These are phyloP conservation scores for Pantherophis alleghaniensis DNA, from an alignment of 2,797 vertebrate species.

Conservation along the genomic window DNA sequence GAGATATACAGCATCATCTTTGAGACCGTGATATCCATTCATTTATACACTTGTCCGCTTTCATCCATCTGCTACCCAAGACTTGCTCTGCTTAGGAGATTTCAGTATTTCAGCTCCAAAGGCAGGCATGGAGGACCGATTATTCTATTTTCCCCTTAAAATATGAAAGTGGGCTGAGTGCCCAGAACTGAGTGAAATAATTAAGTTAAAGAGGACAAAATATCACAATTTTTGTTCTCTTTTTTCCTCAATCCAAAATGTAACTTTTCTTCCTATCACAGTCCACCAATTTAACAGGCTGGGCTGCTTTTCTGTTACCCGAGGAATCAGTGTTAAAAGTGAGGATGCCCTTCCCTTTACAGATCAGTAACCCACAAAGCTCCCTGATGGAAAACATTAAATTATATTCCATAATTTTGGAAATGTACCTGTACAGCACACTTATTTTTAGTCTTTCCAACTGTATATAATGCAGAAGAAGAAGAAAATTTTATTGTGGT, in stretches of 20 bases:
- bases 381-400: conserved; percentile 12
- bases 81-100: neutral
- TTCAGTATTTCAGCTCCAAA: neutral
- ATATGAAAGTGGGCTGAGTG: conserved; percentile 16
- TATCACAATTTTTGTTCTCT: conserved; percentile 24
- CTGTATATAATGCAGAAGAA: neutral
- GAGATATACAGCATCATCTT: neutral
- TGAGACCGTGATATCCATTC: neutral
- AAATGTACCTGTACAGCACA: neutral
- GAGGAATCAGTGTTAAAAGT: conserved; percentile 20
- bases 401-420: conserved; percentile 5
- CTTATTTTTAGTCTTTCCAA: neutral
- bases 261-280: neutral
- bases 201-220: conserved; percentile 27
- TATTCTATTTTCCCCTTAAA: neutral
- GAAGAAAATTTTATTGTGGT: neutral
- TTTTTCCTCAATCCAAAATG: conserved; percentile 13
- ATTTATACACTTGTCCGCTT: neutral
- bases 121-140: neutral
- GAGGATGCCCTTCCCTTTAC: conserved; percentile 33
- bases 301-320: neutral
- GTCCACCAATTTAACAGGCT: neutral
- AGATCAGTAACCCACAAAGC: conserved; percentile 29
- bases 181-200: conserved; percentile 20
- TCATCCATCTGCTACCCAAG: rapidly evolving